Evolutionary conservation across 2,888 invertebrate species (phyloP), one percentile per base, ranked within the genome.

Genomic region (Hypomecis atomaria): DNA sequence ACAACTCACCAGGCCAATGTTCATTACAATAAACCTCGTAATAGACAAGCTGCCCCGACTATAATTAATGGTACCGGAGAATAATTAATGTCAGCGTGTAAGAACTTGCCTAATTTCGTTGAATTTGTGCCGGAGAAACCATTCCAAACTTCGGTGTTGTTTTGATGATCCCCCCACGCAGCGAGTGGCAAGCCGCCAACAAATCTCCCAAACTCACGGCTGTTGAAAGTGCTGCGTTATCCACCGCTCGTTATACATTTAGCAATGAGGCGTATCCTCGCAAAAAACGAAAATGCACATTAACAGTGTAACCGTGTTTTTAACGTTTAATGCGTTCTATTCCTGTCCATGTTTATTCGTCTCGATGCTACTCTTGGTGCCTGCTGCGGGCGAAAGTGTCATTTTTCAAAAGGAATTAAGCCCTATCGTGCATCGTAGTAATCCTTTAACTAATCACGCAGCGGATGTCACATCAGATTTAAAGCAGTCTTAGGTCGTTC

Each of bases 361-460:
- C 23, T 37, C 37, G n/a, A 33, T 45, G 36, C 50, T 71, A 72
- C 72, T 78, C 78, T 82, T 82, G 71, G 66, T n/a, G 36, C 44
- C 40, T 69, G 64, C 71, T 44, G 65, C 66, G 69, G 70, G 57
- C 69, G 71, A 66, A 72, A 73, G 77, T 77, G 76, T 81, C 77
- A 78, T 84, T 84, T 85, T 84, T 84, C 81, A 84, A 78, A 77
- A 73, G 78, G 79, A 79, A 80, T 85, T 82, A 83, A 76, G 68
- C 68, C 75, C 69, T 61, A 66, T 60, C 70, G 71, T 65, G 73
- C 64, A 69, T 66, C 57, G 59, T 69, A 66, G 50, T 82, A 81
- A 84, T 83, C 79, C 77, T 74, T 73, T 75, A 68, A 78, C 76
- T 70, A 76, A 79, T 75, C 74, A 77, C 70, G 71, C 45, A 66